Percentiles rank a stretch among this genome's conserved stretches.
Conservation (phyloP, 2,113 vertebrate species). For the Hippopotamus amphibius region DNA sequence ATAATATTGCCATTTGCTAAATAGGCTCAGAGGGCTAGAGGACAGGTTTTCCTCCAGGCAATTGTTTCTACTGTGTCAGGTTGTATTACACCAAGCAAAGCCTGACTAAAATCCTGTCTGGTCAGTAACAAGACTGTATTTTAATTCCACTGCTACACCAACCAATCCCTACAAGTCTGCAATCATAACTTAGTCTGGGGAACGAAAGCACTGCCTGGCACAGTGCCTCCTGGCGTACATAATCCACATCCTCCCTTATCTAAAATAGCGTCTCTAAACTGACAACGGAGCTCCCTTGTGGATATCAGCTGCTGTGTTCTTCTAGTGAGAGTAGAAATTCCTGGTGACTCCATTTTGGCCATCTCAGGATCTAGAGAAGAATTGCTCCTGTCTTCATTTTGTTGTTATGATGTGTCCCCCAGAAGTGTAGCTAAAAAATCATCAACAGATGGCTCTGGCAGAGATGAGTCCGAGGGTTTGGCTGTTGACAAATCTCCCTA, state of each 20-base stretch:
- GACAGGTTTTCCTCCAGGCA: slow-evolving; percentile 44
- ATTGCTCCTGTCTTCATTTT: slow-evolving; percentile 58
- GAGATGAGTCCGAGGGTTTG: slow-evolving; percentile 31
- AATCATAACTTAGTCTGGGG: slow-evolving; percentile 13
- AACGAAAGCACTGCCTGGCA: slow-evolving; percentile 45
- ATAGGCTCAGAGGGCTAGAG: not conserved
- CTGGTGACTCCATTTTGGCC: slow-evolving; percentile 34
- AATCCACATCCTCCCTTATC: not conserved
- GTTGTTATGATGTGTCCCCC: not conserved
- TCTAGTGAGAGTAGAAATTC: slow-evolving; percentile 34
- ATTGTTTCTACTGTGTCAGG: slow-evolving; percentile 45
- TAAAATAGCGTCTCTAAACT: slow-evolving; percentile 61
- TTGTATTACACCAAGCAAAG: slow-evolving; percentile 43
- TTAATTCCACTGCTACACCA: slow-evolving; percentile 19
- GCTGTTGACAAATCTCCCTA: slow-evolving; percentile 55
- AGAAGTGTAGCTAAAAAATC: slow-evolving; percentile 35
- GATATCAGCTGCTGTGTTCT: not conserved
- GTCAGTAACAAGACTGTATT: not conserved
- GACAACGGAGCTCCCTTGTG: not conserved
- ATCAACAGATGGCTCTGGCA: slow-evolving; percentile 51
- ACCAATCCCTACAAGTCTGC: not conserved
- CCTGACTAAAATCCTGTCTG: slow-evolving; percentile 13
- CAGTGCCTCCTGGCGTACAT: not conserved
- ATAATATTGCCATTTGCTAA: slow-evolving; percentile 45
- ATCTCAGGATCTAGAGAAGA: slow-evolving; percentile 24